Percentiles rank a stretch among this genome's conserved stretches.
These are phyloP conservation scores for Eptatretus atami DNA, from an alignment of 2,797 vertebrate genomes.

Conservation along the genomic window DNA sequence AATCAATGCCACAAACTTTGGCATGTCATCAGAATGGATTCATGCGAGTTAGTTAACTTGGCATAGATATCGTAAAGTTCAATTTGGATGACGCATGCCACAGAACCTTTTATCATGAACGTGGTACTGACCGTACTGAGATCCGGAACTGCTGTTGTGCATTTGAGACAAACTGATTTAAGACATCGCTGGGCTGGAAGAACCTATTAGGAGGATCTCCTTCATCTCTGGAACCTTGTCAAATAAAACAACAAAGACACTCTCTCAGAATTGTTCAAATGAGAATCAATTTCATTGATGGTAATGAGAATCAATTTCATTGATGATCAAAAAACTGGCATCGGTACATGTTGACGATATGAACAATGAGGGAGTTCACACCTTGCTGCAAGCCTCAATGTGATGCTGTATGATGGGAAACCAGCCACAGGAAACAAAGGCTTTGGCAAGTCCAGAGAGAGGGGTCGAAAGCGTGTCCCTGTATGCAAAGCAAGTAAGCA, in stretches of 20 bases:
- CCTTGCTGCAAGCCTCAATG: slow-evolving; percentile 71
- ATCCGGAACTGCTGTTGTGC: slow-evolving; percentile 72
- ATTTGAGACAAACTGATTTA: slow-evolving; percentile 39
- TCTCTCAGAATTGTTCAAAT: too few species aligned
- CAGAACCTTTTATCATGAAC: too few species aligned
- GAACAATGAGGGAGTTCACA: slow-evolving; percentile 11
- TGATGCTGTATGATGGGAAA: slow-evolving; percentile 92
- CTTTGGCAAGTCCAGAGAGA: slow-evolving; percentile 89
- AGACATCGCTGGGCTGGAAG: slow-evolving; percentile 72
- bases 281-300: too few species aligned
- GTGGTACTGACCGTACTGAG: slow-evolving; percentile 31
- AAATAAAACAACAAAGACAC: too few species aligned
- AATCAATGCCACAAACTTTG: too few species aligned
- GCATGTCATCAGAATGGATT: too few species aligned
- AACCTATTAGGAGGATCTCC: slow-evolving; percentile 69
- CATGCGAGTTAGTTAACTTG: too few species aligned
- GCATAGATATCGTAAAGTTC: too few species aligned
- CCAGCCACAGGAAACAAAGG: slow-evolving; percentile 70
- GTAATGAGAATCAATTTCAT: too few species aligned
- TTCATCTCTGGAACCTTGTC: slow-evolving; percentile 52
- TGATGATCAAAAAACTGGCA: too few species aligned
- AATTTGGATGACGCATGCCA: too few species aligned
- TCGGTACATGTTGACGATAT: too few species aligned
- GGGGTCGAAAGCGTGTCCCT: slow-evolving; percentile 73
- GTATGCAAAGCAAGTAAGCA: slow-evolving; percentile 6